Conservation (phyloP, 2,797 vertebrate genomes). For the Hydrophis major region DNA sequence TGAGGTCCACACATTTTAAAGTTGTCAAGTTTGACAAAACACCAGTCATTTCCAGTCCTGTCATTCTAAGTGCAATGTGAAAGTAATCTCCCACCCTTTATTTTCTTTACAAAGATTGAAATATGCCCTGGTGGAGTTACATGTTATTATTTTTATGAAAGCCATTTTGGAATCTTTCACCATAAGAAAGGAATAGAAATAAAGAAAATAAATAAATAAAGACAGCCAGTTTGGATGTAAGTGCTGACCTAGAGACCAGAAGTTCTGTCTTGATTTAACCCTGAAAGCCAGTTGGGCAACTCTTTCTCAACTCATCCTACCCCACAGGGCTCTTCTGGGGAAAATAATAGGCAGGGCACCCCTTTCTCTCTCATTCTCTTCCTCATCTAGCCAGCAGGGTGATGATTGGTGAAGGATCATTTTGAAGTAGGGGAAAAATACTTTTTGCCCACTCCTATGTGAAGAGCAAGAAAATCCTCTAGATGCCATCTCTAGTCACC, state of each 20-base stretch:
- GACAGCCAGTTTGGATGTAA: neutral
- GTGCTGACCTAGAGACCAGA: neutral
- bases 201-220: neutral
- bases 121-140: neutral
- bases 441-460: neutral
- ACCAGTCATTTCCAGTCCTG: neutral
- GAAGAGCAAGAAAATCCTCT: neutral
- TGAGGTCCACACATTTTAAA: neutral
- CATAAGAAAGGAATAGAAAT: neutral
- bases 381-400: neutral
- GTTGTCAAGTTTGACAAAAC: neutral
- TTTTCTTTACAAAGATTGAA: neutral
- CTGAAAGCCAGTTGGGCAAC: neutral
- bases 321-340: neutral
- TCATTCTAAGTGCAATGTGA: neutral
- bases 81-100: neutral
- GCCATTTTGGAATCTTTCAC: neutral
- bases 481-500: neutral
- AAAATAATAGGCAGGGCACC: neutral
- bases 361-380: neutral
- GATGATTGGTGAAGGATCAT: neutral
- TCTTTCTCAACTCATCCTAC: neutral
- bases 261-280: neutral
- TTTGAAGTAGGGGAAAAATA: neutral
- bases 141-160: neutral